Conservation (phyloP, 1,140 invertebrate genomes). For the Druon quercuslanigerum region DNA sequence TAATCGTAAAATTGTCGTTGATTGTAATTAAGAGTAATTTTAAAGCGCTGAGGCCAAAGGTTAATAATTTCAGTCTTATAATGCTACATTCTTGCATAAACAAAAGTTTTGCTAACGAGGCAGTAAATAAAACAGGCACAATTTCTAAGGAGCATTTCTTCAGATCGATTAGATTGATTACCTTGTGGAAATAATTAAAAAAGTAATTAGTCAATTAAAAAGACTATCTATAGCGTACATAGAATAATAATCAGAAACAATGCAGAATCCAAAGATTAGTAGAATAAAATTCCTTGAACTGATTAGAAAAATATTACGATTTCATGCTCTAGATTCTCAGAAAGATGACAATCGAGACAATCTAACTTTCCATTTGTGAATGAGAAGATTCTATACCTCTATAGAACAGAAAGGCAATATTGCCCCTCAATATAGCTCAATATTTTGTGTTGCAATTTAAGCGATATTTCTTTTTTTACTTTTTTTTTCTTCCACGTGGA, state of each 20-base stretch:
- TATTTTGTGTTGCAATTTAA: neutral
- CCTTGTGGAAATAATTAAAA: too few species aligned
- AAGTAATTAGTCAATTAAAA: too few species aligned
- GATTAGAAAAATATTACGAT: slow-evolving; percentile 6
- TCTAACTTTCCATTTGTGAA: neutral
- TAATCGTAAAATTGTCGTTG: too few species aligned
- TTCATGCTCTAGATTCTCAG: slow-evolving; percentile 3
- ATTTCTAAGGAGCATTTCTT: too few species aligned
- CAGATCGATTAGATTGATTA: too few species aligned
- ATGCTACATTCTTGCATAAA: too few species aligned
- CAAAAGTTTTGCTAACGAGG: too few species aligned
- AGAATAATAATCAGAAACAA: neutral
- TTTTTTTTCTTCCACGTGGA: neutral
- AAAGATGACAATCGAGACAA: neutral
- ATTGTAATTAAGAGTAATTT: too few species aligned
- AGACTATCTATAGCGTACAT: too few species aligned
- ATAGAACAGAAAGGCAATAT: neutral
- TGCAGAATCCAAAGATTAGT: neutral
- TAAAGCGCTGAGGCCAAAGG: too few species aligned
- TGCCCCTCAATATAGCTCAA: slow-evolving; percentile 1
- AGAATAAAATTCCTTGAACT: slow-evolving; percentile 11
- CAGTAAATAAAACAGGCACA: too few species aligned
- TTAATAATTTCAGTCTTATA: too few species aligned
- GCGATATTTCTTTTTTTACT: neutral
- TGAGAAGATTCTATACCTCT: neutral